Percentiles rank a stretch among this genome's conserved stretches.
Conservation (phyloP, 1,140 invertebrate species). For the Sinella curviseta region DNA sequence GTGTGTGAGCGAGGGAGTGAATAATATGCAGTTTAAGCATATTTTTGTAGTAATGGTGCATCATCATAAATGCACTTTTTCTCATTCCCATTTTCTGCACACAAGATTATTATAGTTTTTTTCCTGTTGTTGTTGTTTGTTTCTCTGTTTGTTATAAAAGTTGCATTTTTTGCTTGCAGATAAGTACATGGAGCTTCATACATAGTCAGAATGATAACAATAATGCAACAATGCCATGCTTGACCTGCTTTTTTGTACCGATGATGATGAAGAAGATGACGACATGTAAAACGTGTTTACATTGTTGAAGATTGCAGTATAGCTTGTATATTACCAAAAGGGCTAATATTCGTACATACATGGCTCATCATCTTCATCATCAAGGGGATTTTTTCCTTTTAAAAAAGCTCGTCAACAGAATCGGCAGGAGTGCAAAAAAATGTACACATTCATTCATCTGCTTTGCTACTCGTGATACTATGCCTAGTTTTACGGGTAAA, state of each 20-base stretch:
- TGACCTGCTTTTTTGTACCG: slow-evolving; percentile 16
- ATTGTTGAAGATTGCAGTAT: background rate
- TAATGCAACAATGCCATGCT: slow-evolving; percentile 3
- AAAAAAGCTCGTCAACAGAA: background rate
- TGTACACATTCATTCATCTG: too few species aligned
- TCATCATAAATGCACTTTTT: too few species aligned
- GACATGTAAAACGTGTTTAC: slow-evolving; percentile 21
- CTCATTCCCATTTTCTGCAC: too few species aligned
- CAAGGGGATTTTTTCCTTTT: background rate
- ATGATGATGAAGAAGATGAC: background rate
- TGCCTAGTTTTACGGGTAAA: too few species aligned
- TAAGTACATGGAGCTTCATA: background rate
- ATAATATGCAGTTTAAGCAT: too few species aligned
- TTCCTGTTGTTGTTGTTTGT: too few species aligned
- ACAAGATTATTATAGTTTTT: too few species aligned
- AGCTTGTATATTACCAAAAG: background rate
- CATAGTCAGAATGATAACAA: background rate
- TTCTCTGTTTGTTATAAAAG: too few species aligned
- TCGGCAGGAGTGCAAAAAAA: background rate
- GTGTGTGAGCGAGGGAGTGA: too few species aligned
- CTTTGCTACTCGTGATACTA: too few species aligned
- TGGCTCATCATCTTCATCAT: background rate
- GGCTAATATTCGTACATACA: background rate
- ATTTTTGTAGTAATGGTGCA: too few species aligned
- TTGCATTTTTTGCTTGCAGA: background rate